Evolutionary conservation across 2,888 invertebrate genomes (phyloP).

Genomic region (Bombylius discolor): DNA sequence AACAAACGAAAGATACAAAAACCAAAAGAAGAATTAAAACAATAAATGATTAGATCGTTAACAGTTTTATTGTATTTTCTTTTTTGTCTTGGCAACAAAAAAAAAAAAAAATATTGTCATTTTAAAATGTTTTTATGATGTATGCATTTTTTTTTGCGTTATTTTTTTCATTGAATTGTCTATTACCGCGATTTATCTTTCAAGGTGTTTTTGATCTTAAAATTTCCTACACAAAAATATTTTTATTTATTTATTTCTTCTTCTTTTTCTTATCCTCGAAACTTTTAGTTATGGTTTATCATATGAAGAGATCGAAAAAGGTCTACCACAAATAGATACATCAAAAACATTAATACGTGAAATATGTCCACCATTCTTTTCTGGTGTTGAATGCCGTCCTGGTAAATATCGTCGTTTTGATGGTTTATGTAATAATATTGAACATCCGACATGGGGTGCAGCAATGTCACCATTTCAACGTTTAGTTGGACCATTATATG

Average conservation of each 20-base stretch:
- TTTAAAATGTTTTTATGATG: no score
- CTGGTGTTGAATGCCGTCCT: conserved; percentile 75
- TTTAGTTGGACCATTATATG: conserved; percentile 60
- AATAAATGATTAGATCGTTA: no score
- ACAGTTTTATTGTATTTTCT: no score
- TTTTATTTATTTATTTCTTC: neutral
- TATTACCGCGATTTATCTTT: no score
- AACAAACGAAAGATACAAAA: no score
- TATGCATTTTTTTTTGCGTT: no score
- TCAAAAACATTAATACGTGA: conserved; percentile 75
- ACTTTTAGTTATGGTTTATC: conserved; percentile 62
- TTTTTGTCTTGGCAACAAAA: no score
- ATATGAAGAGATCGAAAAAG: conserved; percentile 77
- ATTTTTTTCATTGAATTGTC: no score
- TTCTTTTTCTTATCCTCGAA: conserved; percentile 5
- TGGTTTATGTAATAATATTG: conserved; percentile 78
- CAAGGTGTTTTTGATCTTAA: no score
- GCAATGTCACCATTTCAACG: conserved; percentile 74
- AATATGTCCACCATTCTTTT: conserved; percentile 75
- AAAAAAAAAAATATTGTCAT: no score
- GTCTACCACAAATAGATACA: conserved; percentile 74
- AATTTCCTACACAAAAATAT: no score
- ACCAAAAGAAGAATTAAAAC: no score
- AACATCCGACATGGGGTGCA: conserved; percentile 83
- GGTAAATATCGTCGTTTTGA: conserved; percentile 79